A percentile compares a stretch with the other conserved stretches of the same genome.
Conservation (phyloP, 1,140 invertebrate genomes). For the Cyclargus thomasi region DNA sequence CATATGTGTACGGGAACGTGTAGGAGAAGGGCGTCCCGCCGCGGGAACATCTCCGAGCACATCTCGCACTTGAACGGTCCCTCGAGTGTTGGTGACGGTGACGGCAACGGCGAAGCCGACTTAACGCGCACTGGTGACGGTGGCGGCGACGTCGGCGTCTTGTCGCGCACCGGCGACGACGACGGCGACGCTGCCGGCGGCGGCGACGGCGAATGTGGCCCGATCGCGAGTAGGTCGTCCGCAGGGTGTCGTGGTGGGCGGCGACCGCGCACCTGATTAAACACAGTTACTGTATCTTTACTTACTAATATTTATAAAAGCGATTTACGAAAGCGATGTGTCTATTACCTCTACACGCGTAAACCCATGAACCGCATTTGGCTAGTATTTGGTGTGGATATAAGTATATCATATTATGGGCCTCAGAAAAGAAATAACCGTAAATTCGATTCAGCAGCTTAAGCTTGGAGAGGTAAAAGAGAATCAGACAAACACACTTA, state of each 20-base stretch:
- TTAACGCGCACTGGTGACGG: constrained; percentile 17
- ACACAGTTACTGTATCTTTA: not conserved
- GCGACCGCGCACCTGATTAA: constrained; percentile 55
- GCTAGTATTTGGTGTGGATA: too few relatives aligned
- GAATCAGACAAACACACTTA: too few relatives aligned
- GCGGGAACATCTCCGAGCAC: constrained; percentile 84
- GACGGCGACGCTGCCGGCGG: constrained; percentile 22
- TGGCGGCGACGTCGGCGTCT: not conserved
- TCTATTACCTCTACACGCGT: too few relatives aligned
- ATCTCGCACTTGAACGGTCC: constrained; percentile 83
- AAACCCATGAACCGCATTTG: too few relatives aligned
- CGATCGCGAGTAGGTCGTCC: constrained; percentile 62
- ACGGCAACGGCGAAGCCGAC: constrained; percentile 16
- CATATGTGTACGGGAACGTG: constrained; percentile 89
- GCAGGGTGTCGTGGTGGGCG: constrained; percentile 70
- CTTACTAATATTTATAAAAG: too few relatives aligned
- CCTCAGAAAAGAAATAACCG: too few relatives aligned
- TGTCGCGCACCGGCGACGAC: constrained; percentile 12
- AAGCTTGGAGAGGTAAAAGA: too few relatives aligned
- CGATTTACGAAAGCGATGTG: too few relatives aligned
- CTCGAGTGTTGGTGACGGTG: constrained; percentile 19
- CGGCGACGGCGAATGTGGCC: constrained; percentile 32
- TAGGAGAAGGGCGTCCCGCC: constrained; percentile 81
- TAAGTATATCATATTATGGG: too few relatives aligned
- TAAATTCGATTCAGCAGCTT: too few relatives aligned